Evolutionary conservation across 2,797 vertebrate genomes (phyloP), one percentile per base, ranked within the genome.

Genomic region (Fistularia commersonii): DNA sequence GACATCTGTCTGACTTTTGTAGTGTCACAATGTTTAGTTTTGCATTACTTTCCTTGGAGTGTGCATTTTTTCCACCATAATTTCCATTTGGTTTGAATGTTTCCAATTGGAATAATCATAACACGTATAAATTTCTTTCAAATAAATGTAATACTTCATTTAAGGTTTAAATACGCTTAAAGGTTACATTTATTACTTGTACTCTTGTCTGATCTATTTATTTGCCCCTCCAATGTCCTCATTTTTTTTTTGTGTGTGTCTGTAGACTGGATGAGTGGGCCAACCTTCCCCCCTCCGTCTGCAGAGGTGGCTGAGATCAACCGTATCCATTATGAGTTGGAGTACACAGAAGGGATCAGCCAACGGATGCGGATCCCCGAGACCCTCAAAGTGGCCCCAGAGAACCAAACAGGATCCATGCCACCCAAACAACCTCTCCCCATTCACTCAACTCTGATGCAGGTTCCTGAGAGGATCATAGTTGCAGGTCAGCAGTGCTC

Each of bases 321-420:
- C 83, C 93, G 94, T 43, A 94, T 97, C 73, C 95, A 97, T 50
- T 98, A 95, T 74, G 95, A 98, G 69, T 84, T 98, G 85, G 92
- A 98, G 8, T 98, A 98, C 84, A 98, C 94, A 0, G 95, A 97
- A 85, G 95, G 93, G 7, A 98, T 99, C 88, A 98, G 93, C 71
- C 97, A 97, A 84, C 91, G 92, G 65, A 99, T 99, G 97, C 89
- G 95, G 64, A 95, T 98, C 74, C 97, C 97, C 0, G 93, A 98
- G 59, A 96, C 93, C 31, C 91, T 99, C 47, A 94, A 93, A 79
- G 90, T 99, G 40, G 93, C 90, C 51, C 74, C 89, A 14, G 93
- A 91, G 54, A 86, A 88, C 42, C 90, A 90, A 0, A 60, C 76
- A 3, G 85, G 43, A 1, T n/a, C 54, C 48, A 69, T 85, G 54